phyloP scores from a whole-genome alignment of 2,113 vertebrate genomes.

The Cheilinus undulatus region DNA sequence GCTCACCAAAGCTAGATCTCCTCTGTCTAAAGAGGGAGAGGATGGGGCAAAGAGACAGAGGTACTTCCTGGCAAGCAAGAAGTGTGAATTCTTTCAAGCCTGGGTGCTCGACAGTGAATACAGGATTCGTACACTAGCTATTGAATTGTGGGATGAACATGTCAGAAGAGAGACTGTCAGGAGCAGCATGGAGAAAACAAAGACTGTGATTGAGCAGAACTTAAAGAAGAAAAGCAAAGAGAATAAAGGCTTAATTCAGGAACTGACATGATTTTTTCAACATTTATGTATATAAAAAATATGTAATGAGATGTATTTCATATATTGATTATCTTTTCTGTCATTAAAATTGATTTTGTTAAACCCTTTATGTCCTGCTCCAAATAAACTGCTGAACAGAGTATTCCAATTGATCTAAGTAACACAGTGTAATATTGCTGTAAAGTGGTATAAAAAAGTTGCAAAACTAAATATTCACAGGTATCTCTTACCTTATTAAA shows the following conservation, averaged over 20 bases:
- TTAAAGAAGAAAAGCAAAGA: conserved; percentile 79
- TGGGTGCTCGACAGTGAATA: conserved; percentile 85
- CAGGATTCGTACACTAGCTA: conserved; percentile 69
- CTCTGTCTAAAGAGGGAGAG: conserved; percentile 62
- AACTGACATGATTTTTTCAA: conserved; percentile 71
- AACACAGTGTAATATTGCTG: no score
- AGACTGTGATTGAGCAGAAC: conserved; percentile 75
- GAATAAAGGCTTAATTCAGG: conserved; percentile 82
- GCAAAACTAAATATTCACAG: no score
- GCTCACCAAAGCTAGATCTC: conserved; percentile 74
- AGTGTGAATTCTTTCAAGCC: conserved; percentile 88
- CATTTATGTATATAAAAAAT: conserved; percentile 20
- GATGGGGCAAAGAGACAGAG: conserved; percentile 60
- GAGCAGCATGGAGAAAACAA: conserved; percentile 76
- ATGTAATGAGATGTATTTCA: conserved; percentile 44
- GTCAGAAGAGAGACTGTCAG: conserved; percentile 62
- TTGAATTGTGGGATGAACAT: conserved; percentile 80
- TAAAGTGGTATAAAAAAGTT: no score
- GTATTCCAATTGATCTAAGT: no score
- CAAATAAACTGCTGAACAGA: no score
- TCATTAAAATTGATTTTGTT: no score
- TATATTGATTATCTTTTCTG: background rate
- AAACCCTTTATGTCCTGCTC: no score
- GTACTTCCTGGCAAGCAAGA: conserved; percentile 86
- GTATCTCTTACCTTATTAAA: no score